Base-by-base conservation (phyloP, 2,113 vertebrate genomes). In the Salminus brasiliensis region DNA sequence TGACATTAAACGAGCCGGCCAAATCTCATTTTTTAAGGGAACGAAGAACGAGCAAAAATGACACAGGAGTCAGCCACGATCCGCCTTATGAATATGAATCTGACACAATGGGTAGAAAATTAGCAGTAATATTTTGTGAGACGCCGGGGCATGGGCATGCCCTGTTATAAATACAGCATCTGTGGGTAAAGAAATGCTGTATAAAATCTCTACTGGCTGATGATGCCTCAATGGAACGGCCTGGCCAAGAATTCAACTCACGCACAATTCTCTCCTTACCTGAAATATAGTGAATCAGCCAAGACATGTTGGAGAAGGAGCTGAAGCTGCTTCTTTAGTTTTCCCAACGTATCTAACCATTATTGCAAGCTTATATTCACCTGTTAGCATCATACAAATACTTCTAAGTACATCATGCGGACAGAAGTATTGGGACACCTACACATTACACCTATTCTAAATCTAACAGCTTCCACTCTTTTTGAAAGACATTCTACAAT, bases 11-110 rank as follows among this genome's bases (percentile, higher is more conserved):
- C 68, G 71, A 68, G 74, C 23, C 57, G 43, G 82, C 53, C 49
- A 67, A 79, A 81, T 78, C 83, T 74, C 72, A 69, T 84, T 84
- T 75, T 9, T 43, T 62, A 70, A 74, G 75, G 21, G 18, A 73
- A 59, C 39, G 41, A 62, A 59, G 47, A 71, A 52, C 4, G 21
- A 39, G 47, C 43, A n/a, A 59, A 29, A 57, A 41, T 27, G n/a
- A 55, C 25, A 55, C 25, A 12, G 52, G 47, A 74, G 53, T 36
- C 55, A 27, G 41, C 11, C 45, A 10, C 41, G 68, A 65, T 59
- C 32, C 65, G 32, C 66, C 43, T 75, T 36, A 79, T 55, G 12
- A 70, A 76, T 76, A 57, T 30, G 34, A 49, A 70, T 39, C 29
- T 11, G 21, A 72, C 10, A 52, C 47, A 36, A 43, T 55, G 32